A percentile compares a stretch with the other conserved stretches of the same genome.
phyloP scores from a whole-genome alignment of 53 echinoderm and acorn worm genomes.

The Paracentrotus lividus region DNA sequence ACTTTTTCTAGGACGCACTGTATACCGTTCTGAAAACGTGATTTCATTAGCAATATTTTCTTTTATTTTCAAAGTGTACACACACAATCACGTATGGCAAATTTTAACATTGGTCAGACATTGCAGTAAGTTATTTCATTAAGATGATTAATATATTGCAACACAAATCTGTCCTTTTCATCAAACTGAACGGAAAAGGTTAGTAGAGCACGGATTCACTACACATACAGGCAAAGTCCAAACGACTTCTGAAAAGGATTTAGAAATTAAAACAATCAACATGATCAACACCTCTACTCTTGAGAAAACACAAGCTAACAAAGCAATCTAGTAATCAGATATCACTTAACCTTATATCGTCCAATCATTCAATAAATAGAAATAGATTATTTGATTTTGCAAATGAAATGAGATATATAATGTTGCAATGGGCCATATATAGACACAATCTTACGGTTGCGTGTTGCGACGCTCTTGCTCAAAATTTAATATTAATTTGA shows the following conservation, averaged over 20 bases:
- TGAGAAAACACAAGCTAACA: constrained; percentile 30
- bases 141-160: neutral
- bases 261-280: constrained; percentile 34
- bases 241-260: constrained; percentile 30
- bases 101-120: no score
- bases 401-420: neutral
- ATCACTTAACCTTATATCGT: constrained; percentile 22
- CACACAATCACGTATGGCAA: no score
- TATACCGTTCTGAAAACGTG: no score
- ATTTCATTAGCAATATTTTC: neutral
- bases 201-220: neutral
- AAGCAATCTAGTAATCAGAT: constrained; percentile 45
- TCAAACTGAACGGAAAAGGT: constrained; percentile 22
- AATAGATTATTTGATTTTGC: neutral
- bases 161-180: neutral
- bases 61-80: neutral
- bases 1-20: no score
- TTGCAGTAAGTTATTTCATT: neutral
- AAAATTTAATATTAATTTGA: no score
- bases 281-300: constrained; percentile 2
- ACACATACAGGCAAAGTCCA: constrained; percentile 47
- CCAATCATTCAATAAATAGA: neutral
- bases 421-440: neutral
- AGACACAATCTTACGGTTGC: no score
- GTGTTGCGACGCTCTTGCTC: no score